Base-by-base conservation (phyloP, 2,797 vertebrate species). In the Centroberyx gerrardi region DNA sequence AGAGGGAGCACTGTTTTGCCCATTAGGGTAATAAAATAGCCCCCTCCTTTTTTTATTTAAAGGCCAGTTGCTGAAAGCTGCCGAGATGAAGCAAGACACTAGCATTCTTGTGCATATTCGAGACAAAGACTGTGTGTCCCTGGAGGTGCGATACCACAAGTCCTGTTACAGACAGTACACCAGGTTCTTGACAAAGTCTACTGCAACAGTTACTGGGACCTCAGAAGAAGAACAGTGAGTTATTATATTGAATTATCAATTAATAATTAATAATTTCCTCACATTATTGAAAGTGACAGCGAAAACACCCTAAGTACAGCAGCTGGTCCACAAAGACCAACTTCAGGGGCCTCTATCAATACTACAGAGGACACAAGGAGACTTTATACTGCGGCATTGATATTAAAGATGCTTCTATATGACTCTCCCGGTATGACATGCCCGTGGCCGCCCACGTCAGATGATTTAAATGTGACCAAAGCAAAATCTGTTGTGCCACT, bases 391-490 rank as follows among this genome's bases (percentile, higher is more conserved):
- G 71, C 62, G 0, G 66, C 38, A 48, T 66, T 75, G 33, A 10
- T 60, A 52, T 66, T 66, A 40, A 66, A 66, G 17, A 54, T 10
- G 31, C 46, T 66, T 38, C 22, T 66, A 18, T n/a, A 6, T 22
- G 72, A 74, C 48, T 33, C 58, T 60, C 61, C 64, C 4, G 46
- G 65, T 36, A 66, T 75, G 55, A 64, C 48, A 27, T 78, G 76
- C 33, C 62, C 75, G 12, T 75, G 71, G 75, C 71, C 71, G 36
- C 70, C 72, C 72, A 81, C 68, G 0, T 52, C 76, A 71, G 81
- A 71, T 52, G 42, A 74, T n/a, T 59, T 64, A 18, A 82, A 82
- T 68, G 48, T 66, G 12, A 65, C 17, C 38, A 53, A 44, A 55
- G 60, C 66, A 2, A 48, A 65, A 64, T 60, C 72, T 75, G 60